These are phyloP conservation scores for Drosophila prolongata DNA, from an alignment of 2,888 invertebrate genomes.

Conservation along the genomic window DNA sequence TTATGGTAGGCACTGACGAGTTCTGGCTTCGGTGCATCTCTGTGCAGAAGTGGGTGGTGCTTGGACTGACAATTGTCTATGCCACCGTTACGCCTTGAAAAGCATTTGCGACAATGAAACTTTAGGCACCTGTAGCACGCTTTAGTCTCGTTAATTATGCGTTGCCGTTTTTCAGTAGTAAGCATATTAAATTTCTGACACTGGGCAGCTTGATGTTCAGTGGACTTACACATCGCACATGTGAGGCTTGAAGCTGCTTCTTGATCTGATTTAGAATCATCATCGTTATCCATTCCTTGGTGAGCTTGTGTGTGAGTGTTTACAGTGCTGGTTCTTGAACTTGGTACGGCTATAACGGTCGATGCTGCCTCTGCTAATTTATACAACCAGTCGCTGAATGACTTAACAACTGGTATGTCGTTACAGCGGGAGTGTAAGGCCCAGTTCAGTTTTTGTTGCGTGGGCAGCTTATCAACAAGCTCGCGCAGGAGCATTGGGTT, in stretches of 20 bases:
- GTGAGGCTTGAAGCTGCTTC: background rate
- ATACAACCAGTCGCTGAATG: too few species aligned
- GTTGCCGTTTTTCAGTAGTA: too few species aligned
- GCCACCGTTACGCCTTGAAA: too few species aligned
- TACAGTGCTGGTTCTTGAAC: background rate
- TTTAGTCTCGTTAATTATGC: too few species aligned
- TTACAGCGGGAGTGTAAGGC: background rate
- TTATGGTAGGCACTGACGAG: background rate
- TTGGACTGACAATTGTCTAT: too few species aligned
- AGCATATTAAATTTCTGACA: background rate
- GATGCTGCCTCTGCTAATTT: background rate
- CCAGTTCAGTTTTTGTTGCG: background rate
- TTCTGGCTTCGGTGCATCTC: background rate
- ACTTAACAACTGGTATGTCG: background rate
- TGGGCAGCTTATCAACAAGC: background rate
- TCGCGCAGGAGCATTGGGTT: too few species aligned
- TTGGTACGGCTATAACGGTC: background rate
- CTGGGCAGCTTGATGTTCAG: background rate
- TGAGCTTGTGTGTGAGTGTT: background rate
- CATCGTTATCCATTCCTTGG: background rate
- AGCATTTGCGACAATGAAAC: too few species aligned
- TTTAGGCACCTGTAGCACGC: too few species aligned
- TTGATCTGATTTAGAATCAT: background rate
- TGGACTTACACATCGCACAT: background rate
- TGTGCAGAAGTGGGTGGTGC: background rate